Conservation (phyloP, 1,140 invertebrate genomes). For the Drosophila malerkotliana region DNA sequence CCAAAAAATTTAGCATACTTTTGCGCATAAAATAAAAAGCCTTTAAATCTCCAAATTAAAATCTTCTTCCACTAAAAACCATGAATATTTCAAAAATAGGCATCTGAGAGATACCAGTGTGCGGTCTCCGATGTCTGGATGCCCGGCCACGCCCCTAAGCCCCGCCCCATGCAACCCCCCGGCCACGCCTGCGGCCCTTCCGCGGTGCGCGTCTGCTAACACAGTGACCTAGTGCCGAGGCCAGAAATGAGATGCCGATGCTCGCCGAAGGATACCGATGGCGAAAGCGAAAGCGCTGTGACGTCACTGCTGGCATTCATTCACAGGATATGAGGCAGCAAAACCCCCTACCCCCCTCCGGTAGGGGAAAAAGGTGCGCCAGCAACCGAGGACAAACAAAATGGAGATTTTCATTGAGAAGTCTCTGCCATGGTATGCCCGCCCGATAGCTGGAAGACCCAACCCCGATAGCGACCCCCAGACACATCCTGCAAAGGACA, state of each 20-base stretch:
- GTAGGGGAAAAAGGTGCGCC: constrained; percentile 22
- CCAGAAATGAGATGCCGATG: constrained; percentile 2
- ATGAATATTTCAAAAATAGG: too few relatives aligned
- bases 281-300: constrained; percentile 62
- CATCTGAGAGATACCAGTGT: not conserved
- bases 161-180: not conserved
- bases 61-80: not conserved
- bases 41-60: not conserved
- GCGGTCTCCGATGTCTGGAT: constrained; percentile 18
- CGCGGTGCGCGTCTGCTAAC: constrained; percentile 60
- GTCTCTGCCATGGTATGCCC: constrained; percentile 16
- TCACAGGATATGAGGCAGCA: constrained; percentile 74
- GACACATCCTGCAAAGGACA: constrained; percentile 69
- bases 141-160: constrained; percentile 17
- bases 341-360: not conserved
- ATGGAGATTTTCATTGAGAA: constrained; percentile 72
- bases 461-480: constrained; percentile 33
- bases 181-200: not conserved
- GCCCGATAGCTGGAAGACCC: constrained; percentile 6
- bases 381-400: constrained; percentile 11
- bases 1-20: not conserved
- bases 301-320: constrained; percentile 83
- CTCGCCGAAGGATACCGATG: constrained; percentile 13
- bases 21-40: not conserved
- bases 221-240: constrained; percentile 81